phyloP scores from a whole-genome alignment of 2,888 invertebrate species.

The Rotaria socialis region DNA sequence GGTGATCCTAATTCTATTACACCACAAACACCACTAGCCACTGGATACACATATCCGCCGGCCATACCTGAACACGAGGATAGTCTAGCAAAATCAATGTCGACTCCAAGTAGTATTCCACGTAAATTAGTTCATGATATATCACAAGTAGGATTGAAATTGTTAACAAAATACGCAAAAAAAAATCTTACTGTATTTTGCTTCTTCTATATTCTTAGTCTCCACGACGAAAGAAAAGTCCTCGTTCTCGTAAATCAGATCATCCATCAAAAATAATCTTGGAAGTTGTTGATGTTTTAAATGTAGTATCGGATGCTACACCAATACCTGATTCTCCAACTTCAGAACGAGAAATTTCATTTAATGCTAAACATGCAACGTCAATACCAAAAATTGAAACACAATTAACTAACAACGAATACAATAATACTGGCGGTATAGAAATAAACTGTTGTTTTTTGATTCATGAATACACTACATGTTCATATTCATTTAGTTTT shows the following conservation, averaged over 20 bases:
- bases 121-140: neutral
- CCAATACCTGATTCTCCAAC: neutral
- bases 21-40: neutral
- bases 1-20: neutral
- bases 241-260: neutral
- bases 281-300: neutral
- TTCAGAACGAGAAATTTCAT: neutral
- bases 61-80: neutral
- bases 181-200: no score
- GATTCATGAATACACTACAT: neutral
- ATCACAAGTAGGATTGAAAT: neutral
- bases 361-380: neutral
- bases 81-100: neutral
- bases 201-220: neutral
- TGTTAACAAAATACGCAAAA: neutral
- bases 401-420: neutral
- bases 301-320: neutral
- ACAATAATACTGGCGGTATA: neutral
- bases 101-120: neutral
- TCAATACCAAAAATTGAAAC: no score
- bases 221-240: neutral
- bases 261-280: neutral
- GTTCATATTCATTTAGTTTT: slow-evolving; percentile 7
- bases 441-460: neutral
- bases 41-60: neutral